phyloP scores from a whole-genome alignment of 2,113 vertebrate genomes.

The Diphyllodes magnificus region DNA sequence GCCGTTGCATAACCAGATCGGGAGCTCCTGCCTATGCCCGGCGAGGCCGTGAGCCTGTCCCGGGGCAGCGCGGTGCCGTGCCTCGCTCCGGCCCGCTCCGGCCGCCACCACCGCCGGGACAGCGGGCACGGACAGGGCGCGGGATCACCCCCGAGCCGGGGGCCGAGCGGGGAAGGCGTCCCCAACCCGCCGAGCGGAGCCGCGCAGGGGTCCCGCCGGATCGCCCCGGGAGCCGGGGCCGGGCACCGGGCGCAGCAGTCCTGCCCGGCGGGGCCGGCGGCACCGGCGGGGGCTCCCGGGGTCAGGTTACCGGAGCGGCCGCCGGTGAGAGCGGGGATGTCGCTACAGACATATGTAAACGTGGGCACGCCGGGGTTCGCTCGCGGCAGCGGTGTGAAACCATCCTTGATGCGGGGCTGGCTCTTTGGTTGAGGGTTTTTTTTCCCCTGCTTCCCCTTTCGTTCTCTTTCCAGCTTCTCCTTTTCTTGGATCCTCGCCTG shows the following conservation, averaged over 20 bases:
- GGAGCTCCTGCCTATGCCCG: neutral
- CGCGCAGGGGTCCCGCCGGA: neutral
- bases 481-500: slow-evolving; percentile 72
- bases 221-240: neutral
- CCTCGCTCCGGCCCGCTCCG: neutral
- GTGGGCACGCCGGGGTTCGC: neutral
- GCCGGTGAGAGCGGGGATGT: neutral
- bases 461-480: slow-evolving; percentile 59
- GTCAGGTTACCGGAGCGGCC: neutral
- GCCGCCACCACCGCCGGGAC: neutral
- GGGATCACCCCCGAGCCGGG: neutral
- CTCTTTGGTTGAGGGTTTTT: neutral
- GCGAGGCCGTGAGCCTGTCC: neutral
- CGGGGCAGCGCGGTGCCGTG: neutral
- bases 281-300: neutral
- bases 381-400: neutral
- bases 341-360: neutral
- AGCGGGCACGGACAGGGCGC: neutral
- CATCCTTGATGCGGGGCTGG: neutral
- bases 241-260: neutral
- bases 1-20: slow-evolving; percentile 63
- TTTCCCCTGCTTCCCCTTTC: neutral
- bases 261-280: neutral
- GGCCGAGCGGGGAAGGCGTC: neutral
- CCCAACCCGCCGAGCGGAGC: neutral